Evolutionary conservation across 2,888 invertebrate genomes (phyloP).

Genomic region (Aspidiotus destructor): DNA sequence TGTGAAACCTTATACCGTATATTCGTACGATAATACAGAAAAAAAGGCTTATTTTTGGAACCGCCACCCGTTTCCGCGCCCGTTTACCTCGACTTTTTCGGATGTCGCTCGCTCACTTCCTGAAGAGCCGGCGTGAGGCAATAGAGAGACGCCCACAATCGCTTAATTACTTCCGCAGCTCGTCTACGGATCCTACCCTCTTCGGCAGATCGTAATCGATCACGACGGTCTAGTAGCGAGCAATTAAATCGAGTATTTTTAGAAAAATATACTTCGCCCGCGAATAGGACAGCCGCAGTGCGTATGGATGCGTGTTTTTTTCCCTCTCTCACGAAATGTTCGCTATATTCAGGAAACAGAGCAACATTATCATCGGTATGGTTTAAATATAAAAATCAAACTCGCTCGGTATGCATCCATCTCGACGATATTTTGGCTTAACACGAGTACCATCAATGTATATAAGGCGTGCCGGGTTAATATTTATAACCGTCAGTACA

Average conservation of each 20-base stretch:
- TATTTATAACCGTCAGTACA: too few species aligned
- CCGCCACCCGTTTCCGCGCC: too few species aligned
- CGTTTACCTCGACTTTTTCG: neutral
- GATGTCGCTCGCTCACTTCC: neutral
- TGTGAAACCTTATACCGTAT: neutral
- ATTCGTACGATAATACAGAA: neutral
- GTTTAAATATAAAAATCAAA: neutral
- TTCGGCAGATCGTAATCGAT: conserved; percentile 1
- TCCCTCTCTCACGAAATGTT: conserved; percentile 2
- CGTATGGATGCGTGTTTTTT: neutral
- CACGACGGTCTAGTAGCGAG: too few species aligned
- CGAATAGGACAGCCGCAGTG: neutral
- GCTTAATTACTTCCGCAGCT: neutral
- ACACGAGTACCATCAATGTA: neutral
- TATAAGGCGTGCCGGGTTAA: too few species aligned
- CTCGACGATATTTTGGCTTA: neutral
- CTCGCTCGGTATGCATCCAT: neutral
- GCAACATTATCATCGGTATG: neutral
- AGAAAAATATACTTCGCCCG: neutral
- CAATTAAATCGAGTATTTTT: conserved; percentile 2
- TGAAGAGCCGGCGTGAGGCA: neutral
- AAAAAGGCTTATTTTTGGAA: neutral
- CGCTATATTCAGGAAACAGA: neutral
- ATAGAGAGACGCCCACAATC: neutral
- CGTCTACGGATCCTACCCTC: neutral